Evolutionary conservation across 2,113 vertebrate genomes (phyloP), one percentile per base, ranked within the genome.

Genomic region (Lophius piscatorius): DNA sequence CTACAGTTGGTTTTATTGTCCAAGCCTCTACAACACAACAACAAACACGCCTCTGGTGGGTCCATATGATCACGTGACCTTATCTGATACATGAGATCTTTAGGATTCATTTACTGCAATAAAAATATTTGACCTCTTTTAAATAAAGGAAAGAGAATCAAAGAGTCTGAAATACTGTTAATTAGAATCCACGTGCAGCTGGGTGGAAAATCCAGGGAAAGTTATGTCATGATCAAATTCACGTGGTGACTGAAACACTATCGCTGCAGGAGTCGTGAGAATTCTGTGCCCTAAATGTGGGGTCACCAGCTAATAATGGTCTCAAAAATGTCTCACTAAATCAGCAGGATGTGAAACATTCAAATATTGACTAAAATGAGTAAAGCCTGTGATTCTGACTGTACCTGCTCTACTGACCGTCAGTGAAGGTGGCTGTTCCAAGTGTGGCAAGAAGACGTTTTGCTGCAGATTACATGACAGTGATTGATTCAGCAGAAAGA

Each of bases 241-340:
- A n/a, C 39, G 20, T 46, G 46, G 35, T 12, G 33, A 33, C 41
- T 46, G 11, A 29, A 66, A 21, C 1, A 11, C 39, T 17, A 64
- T 76, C 59, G 24, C 38, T 26, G n/a, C n/a, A n/a, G 46, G 48
- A 40, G 31, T 73, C 44, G 8, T 63, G 63, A 58, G 46, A 72
- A 45, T 55, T 63, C 12, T 1, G 41, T 22, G 41, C 1, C 50
- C 22, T 33, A 14, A 55, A 47, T 33, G 41, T 36, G 8, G 22
- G 38, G 44, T 26, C 4, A 11, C n/a, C n/a, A n/a, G n/a, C n/a
- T n/a, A n/a, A n/a, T n/a, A n/a, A n/a, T n/a, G n/a, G n/a, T n/a
- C n/a, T n/a, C n/a, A n/a, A n/a, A n/a, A n/a, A n/a, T n/a, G n/a
- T n/a, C n/a, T n/a, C n/a, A n/a, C n/a, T n/a, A n/a, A n/a, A n/a